phyloP scores from a whole-genome alignment of 2,888 invertebrate genomes.

The Athalia circularis region DNA sequence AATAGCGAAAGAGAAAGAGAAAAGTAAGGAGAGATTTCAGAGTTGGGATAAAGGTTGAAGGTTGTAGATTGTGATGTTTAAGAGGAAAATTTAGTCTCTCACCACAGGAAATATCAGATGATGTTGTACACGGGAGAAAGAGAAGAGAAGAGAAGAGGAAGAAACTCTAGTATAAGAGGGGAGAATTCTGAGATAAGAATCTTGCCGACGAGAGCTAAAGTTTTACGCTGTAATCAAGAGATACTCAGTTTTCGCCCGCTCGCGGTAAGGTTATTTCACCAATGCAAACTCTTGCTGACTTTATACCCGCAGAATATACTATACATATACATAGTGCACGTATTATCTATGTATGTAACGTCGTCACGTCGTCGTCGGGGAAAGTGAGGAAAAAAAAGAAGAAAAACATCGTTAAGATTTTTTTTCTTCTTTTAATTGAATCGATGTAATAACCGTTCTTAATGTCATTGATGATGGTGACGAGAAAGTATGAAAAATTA shows the following conservation, averaged over 20 bases:
- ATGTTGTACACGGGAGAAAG: neutral
- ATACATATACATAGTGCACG: no score
- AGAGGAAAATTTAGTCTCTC: conserved; percentile 3
- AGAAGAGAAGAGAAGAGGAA: neutral
- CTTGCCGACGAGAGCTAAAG: conserved; percentile 28
- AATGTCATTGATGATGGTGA: no score
- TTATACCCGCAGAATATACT: no score
- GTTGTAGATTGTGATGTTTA: conserved; percentile 14
- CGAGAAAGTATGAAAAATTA: no score
- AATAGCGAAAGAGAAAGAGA: neutral
- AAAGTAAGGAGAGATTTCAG: no score
- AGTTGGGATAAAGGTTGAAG: conserved; percentile 3
- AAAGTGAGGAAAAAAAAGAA: neutral
- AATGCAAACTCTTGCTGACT: neutral
- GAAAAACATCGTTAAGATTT: neutral
- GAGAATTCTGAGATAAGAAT: conserved; percentile 7
- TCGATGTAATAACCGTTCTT: no score
- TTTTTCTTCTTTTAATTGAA: neutral
- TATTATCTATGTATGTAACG: no score
- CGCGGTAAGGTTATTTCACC: conserved; percentile 1
- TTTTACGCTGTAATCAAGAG: conserved; percentile 35
- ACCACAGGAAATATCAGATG: conserved; percentile 26
- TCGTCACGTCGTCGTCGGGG: no score
- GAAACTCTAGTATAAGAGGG: neutral
- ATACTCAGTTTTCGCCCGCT: neutral